phyloP scores from a whole-genome alignment of 2,888 invertebrate species.

The Nephrotoma guestfalica region DNA sequence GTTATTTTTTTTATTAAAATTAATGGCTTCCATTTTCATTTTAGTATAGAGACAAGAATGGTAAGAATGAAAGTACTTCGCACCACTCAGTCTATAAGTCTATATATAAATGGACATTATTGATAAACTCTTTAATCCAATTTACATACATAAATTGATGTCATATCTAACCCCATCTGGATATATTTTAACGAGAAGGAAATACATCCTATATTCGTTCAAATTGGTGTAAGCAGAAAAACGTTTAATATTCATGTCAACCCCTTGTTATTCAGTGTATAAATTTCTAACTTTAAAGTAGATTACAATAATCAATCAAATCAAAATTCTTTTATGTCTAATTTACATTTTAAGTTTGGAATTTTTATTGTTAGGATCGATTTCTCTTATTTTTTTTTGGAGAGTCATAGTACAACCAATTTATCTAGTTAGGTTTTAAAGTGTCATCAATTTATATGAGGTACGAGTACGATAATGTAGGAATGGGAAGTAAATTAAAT shows the following conservation, averaged over 20 bases:
- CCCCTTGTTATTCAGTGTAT: background rate
- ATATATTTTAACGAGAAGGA: background rate
- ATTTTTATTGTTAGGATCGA: background rate
- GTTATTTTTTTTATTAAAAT: background rate
- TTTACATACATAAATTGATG: background rate
- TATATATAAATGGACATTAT: background rate
- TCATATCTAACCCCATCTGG: background rate
- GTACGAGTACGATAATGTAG: background rate
- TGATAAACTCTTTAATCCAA: background rate
- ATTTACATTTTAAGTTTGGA: background rate
- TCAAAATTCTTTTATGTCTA: background rate
- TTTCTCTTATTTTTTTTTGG: background rate
- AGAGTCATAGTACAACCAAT: background rate
- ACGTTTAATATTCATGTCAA: background rate
- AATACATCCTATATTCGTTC: background rate
- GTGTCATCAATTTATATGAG: background rate
- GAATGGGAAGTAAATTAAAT: background rate
- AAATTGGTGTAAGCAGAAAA: background rate
- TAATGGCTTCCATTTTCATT: background rate
- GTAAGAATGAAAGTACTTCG: background rate
- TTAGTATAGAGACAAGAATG: background rate
- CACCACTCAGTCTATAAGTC: background rate
- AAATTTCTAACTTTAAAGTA: background rate
- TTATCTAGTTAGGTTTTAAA: background rate
- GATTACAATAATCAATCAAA: background rate